Conservation (phyloP, 2,797 vertebrate genomes). For the Crypturellus tataupa region DNA sequence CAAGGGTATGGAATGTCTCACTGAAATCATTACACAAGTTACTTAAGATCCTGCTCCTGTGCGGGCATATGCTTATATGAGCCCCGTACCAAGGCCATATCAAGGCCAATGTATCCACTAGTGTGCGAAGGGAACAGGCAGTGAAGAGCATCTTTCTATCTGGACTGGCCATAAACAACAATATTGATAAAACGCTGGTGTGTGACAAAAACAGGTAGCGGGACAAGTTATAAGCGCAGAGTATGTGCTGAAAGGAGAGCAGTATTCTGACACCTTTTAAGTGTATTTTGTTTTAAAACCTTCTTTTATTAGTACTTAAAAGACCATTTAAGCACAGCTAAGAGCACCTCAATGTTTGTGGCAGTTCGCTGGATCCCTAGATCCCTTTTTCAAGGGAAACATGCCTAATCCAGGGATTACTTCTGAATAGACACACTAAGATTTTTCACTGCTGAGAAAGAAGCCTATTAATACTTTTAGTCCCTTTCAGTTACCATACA, state of each 20-base stretch:
- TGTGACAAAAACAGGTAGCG: not conserved
- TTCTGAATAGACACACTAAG: not conserved
- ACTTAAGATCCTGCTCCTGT: not conserved
- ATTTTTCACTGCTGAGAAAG: conserved; percentile 50
- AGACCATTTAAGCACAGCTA: not conserved
- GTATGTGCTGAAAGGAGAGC: not conserved
- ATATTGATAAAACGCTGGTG: not conserved
- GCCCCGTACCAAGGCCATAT: not conserved
- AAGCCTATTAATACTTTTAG: conserved; percentile 16
- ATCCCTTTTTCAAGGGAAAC: not conserved
- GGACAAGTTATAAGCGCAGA: not conserved
- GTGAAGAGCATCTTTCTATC: not conserved
- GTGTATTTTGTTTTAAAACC: not conserved
- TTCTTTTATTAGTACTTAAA: not conserved
- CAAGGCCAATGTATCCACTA: not conserved
- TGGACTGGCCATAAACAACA: not conserved
- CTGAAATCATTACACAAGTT: not conserved
- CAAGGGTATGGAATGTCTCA: not conserved
- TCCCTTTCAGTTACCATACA: not conserved
- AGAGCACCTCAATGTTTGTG: not conserved
- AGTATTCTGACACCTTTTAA: not conserved
- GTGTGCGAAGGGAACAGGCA: not conserved
- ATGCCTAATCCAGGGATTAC: not conserved
- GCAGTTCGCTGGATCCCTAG: not conserved
- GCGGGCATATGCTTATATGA: not conserved